Percentiles rank a stretch among this genome's conserved stretches.
These are phyloP conservation scores for Chloroceryle inda DNA, from an alignment of 2,797 vertebrate genomes.

Conservation along the genomic window DNA sequence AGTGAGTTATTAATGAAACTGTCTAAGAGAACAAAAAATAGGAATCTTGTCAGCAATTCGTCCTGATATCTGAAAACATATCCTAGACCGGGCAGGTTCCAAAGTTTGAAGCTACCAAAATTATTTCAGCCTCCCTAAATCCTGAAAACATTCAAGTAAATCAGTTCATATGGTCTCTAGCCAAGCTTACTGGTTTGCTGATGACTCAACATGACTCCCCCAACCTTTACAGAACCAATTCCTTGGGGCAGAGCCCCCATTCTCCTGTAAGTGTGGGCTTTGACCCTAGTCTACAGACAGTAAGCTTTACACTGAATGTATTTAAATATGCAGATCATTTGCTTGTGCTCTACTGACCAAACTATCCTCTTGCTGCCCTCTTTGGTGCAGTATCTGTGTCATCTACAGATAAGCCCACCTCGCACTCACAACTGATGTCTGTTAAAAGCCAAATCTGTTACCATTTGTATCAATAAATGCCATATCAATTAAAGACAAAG, in stretches of 20 bases:
- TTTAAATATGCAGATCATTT: fast-evolving
- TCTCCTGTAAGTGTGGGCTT: background rate
- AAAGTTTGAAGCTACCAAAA: background rate
- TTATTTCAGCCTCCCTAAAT: background rate
- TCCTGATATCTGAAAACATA: background rate
- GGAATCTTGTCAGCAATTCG: background rate
- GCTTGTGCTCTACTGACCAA: background rate
- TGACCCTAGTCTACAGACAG: background rate
- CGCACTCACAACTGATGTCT: fast-evolving
- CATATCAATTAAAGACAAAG: background rate
- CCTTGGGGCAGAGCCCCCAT: background rate
- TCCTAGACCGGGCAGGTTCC: background rate
- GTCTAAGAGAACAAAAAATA: background rate
- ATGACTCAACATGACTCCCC: no score
- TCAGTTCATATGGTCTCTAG: background rate
- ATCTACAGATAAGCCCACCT: background rate
- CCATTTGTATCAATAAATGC: background rate
- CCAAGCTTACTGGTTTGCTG: background rate
- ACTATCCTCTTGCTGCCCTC: background rate
- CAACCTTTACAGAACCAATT: background rate
- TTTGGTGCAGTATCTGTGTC: background rate
- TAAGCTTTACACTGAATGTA: background rate
- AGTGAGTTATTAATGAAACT: background rate
- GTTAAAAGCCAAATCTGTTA: background rate
- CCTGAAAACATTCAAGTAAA: background rate